These are phyloP conservation scores for Alauda arvensis DNA, from an alignment of 2,797 vertebrate species.

Conservation along the genomic window DNA sequence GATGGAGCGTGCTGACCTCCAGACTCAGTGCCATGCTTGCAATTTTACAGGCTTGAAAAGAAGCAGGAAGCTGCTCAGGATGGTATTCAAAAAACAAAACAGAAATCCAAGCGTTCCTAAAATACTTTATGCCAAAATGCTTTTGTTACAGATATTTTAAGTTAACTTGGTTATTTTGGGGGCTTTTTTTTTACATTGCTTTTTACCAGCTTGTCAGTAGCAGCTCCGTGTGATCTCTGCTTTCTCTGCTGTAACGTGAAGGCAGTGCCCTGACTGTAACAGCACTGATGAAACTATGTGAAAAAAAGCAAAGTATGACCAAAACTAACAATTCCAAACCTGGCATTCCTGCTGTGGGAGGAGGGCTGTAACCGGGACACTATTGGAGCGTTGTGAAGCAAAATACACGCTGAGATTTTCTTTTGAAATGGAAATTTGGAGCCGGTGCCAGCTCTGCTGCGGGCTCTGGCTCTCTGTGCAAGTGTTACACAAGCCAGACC, in stretches of 20 bases:
- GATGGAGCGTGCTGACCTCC: neutral
- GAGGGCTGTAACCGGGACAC: neutral
- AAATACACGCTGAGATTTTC: neutral
- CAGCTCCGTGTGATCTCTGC: neutral
- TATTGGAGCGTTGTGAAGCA: neutral
- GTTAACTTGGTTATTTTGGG: neutral
- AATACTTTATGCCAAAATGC: neutral
- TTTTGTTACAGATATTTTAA: neutral
- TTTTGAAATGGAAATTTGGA: conserved; percentile 54
- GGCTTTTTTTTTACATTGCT: neutral
- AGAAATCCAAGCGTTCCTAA: neutral
- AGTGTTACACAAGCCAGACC: conserved; percentile 34
- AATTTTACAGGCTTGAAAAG: neutral
- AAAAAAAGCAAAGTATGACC: neutral
- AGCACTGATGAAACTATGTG: neutral
- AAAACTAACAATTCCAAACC: neutral
- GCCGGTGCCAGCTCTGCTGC: neutral
- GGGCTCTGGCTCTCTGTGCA: neutral
- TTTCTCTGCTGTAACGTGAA: neutral
- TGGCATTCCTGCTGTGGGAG: conserved; percentile 13
- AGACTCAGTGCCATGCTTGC: rapidly evolving
- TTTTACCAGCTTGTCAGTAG: neutral
- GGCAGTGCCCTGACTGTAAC: rapidly evolving
- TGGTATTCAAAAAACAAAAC: neutral
- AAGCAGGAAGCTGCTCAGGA: neutral